Percentiles rank a stretch among this genome's conserved stretches.
Evolutionary conservation across 2,113 vertebrate species (phyloP).

Genomic region (Cheirogaleus medius): DNA sequence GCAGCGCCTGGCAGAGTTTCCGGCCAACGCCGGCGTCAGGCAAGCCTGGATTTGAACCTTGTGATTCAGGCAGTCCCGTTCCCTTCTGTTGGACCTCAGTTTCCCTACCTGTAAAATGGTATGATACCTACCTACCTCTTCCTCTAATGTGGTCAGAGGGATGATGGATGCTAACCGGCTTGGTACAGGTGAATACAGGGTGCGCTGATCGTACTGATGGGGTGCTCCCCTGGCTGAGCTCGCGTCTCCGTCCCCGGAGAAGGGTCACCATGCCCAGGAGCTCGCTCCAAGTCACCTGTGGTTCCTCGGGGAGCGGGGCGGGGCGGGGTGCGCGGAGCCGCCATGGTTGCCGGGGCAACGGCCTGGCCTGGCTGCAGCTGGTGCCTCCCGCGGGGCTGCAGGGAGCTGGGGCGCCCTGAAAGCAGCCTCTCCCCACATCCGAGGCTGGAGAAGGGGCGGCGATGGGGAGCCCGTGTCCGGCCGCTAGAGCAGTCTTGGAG

Average conservation of each 20-base stretch:
- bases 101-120: not conserved
- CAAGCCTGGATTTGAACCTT: not conserved
- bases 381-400: not conserved
- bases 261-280: not conserved
- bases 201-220: not conserved
- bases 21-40: not conserved
- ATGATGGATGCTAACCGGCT: not conserved
- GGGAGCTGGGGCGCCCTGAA: not conserved
- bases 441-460: not conserved
- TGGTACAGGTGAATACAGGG: not conserved
- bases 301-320: too few relatives aligned
- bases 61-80: not conserved
- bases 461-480: accelerated
- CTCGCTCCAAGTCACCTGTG: not conserved
- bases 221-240: not conserved
- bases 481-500: not conserved
- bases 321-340: not conserved
- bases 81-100: not conserved
- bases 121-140: not conserved
- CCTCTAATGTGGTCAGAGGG: not conserved
- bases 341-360: not conserved
- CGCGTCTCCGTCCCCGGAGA: not conserved
- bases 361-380: not conserved
- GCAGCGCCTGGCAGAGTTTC: not conserved
- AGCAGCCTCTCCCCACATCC: not conserved